phyloP scores from a whole-genome alignment of 2,113 vertebrate species.

The Archocentrus centrarchus region DNA sequence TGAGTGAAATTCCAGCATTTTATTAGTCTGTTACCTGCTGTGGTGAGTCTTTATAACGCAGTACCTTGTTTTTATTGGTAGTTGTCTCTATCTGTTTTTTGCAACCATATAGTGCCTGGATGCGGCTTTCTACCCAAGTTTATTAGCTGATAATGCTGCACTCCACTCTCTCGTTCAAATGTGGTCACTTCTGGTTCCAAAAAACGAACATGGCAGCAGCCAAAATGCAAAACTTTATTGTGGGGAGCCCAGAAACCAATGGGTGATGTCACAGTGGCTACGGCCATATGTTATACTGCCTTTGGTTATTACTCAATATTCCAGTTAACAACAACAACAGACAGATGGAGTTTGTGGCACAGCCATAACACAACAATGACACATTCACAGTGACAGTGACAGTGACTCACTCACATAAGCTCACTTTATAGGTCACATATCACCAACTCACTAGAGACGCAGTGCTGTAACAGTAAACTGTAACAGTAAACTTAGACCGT shows the following conservation, averaged over 20 bases:
- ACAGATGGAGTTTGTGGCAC: background rate
- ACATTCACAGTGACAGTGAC: background rate
- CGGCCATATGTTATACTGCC: rapidly evolving
- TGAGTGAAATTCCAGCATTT: background rate
- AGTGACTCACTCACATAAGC: background rate
- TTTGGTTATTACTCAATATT: slow-evolving; percentile 8
- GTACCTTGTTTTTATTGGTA: no score
- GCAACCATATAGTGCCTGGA: background rate
- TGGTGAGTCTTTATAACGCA: no score
- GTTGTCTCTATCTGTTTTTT: background rate
- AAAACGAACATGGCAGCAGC: background rate
- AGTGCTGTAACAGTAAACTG: no score
- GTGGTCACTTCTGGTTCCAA: background rate
- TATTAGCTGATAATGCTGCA: background rate
- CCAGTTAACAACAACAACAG: background rate
- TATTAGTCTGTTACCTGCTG: background rate
- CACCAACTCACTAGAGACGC: background rate
- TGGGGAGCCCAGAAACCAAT: background rate
- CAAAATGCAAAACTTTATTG: background rate
- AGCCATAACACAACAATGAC: background rate
- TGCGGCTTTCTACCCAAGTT: background rate
- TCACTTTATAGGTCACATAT: background rate
- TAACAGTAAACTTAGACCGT: background rate
- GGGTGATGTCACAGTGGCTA: background rate
- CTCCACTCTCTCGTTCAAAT: background rate